Percentiles rank a stretch among this genome's conserved stretches.
phyloP scores from a whole-genome alignment of 2,888 invertebrate genomes.

The Dysmachus trigonus region DNA sequence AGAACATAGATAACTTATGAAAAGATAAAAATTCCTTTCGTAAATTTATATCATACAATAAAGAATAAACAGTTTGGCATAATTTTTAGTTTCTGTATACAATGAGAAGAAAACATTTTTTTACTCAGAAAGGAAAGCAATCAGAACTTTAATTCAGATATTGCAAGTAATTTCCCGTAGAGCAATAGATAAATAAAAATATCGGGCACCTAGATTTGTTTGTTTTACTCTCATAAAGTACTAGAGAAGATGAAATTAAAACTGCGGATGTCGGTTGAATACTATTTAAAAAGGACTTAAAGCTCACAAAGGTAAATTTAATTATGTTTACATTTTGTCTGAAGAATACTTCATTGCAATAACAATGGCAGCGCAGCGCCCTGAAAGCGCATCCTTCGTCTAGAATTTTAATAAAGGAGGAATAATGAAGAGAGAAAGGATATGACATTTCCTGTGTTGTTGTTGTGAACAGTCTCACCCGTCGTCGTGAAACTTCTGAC shows the following conservation, averaged over 20 bases:
- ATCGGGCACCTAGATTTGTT: background rate
- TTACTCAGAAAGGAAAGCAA: background rate
- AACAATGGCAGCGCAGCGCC: background rate
- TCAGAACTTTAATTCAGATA: background rate
- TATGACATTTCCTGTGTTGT: constrained; percentile 10
- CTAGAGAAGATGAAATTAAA: background rate
- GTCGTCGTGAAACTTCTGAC: background rate
- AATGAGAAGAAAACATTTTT: background rate
- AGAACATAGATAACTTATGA: no score
- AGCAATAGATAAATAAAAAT: background rate
- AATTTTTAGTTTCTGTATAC: background rate
- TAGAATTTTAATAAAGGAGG: background rate
- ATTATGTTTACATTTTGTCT: constrained; percentile 3
- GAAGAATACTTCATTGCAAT: background rate
- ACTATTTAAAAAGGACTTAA: background rate
- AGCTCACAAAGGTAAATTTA: constrained; percentile 1
- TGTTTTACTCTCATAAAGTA: background rate
- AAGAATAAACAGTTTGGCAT: no score
- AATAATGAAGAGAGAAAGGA: constrained; percentile 30
- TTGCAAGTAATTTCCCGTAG: background rate
- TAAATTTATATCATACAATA: no score
- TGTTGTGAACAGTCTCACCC: background rate
- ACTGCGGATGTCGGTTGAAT: background rate
- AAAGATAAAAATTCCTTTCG: no score
- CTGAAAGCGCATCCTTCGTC: background rate